Evolutionary conservation across 2,797 vertebrate species (phyloP).

Genomic region (Cygnus olor): DNA sequence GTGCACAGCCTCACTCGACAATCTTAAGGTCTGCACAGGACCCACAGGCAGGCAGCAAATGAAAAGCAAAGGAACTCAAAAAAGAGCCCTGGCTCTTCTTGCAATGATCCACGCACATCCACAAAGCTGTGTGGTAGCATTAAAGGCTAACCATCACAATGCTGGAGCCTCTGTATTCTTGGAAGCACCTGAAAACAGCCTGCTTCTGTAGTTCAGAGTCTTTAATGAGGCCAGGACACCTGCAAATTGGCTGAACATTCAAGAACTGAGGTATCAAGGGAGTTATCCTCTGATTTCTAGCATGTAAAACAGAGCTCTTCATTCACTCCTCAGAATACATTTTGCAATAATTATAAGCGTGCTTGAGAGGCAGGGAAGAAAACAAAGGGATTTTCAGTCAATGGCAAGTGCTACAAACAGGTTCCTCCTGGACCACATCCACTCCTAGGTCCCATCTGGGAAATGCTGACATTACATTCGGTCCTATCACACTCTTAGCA

Average conservation of each 20-base stretch:
- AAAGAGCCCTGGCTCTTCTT: not conserved
- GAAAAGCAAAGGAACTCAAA: not conserved
- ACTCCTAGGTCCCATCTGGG: not conserved
- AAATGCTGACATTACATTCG: not conserved
- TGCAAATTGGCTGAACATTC: constrained; percentile 23
- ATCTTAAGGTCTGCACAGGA: not conserved
- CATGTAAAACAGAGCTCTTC: constrained; percentile 39
- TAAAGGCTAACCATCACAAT: not conserved
- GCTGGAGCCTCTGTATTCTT: not conserved
- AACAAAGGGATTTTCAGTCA: constrained; percentile 18
- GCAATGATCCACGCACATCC: not conserved
- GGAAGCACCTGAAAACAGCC: not conserved
- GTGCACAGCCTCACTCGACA: not conserved
- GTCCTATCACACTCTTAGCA: not conserved
- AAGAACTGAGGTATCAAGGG: not conserved
- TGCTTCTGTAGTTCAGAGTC: not conserved
- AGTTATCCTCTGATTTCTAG: constrained; percentile 31
- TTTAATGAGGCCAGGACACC: constrained; percentile 31
- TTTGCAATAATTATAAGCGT: constrained; percentile 22
- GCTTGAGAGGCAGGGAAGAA: constrained; percentile 6
- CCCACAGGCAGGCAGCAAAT: not conserved
- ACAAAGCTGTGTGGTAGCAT: not conserved
- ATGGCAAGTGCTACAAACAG: not conserved
- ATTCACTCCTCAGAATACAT: constrained; percentile 14
- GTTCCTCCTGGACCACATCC: not conserved